Conservation (phyloP, 2,888 invertebrate species). For the Cylindroiulus punctatus region DNA sequence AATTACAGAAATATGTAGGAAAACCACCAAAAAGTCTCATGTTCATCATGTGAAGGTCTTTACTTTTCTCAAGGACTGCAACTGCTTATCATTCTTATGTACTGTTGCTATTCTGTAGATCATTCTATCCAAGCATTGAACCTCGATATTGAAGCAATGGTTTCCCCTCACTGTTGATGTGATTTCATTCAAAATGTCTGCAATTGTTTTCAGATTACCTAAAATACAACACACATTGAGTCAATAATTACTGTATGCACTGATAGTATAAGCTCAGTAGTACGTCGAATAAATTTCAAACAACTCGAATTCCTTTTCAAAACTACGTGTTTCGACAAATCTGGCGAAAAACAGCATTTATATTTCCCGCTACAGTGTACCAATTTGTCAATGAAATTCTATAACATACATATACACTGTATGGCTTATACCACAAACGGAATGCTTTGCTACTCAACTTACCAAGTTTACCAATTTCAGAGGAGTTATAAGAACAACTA, state of each 20-base stretch:
- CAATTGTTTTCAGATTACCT: constrained; percentile 13
- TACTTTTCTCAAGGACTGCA: background rate
- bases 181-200: constrained; percentile 10
- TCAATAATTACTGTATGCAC: too few species aligned
- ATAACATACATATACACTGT: too few species aligned
- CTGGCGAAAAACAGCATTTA: too few species aligned
- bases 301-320: too few species aligned
- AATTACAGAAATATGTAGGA: background rate
- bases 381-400: too few species aligned
- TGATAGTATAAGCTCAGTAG: too few species aligned
- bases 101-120: constrained; percentile 14
- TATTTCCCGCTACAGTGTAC: too few species aligned
- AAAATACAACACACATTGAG: background rate
- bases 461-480: background rate
- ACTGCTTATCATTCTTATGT: constrained; percentile 4
- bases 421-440: too few species aligned
- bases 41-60: background rate
- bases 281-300: too few species aligned
- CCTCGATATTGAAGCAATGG: constrained; percentile 7
- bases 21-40: too few species aligned
- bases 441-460: background rate
- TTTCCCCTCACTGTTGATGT: constrained; percentile 21
- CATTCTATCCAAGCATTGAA: background rate
- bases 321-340: too few species aligned
- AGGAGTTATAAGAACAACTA: background rate